These are phyloP conservation scores for Haemorhous mexicanus DNA, from an alignment of 2,113 vertebrate genomes.

Conservation along the genomic window DNA sequence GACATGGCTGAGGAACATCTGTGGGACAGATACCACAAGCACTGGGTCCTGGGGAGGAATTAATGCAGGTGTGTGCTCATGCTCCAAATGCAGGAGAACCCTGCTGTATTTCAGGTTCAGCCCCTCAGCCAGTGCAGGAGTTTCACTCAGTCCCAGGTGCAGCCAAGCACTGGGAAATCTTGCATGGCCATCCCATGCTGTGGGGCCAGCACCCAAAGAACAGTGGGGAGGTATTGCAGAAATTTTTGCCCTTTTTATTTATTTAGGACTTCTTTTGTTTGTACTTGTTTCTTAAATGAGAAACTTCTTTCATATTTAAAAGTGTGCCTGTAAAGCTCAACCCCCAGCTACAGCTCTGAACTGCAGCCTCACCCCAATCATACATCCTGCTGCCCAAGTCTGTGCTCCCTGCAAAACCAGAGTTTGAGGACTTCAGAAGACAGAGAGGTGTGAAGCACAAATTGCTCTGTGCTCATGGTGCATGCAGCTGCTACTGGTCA, in stretches of 20 bases:
- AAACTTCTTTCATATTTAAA: neutral
- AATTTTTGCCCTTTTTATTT: neutral
- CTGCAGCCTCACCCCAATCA: neutral
- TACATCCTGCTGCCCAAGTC: neutral
- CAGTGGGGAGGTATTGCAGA: neutral
- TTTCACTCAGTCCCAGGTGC: neutral
- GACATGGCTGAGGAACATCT: neutral
- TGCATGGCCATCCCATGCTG: accelerated
- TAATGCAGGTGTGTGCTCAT: neutral
- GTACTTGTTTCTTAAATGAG: neutral
- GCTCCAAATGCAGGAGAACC: accelerated
- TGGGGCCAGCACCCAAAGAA: neutral
- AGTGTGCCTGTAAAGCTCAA: neutral
- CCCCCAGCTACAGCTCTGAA: neutral
- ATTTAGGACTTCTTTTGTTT: neutral
- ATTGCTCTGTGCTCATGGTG: accelerated
- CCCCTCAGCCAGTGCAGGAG: too few relatives aligned
- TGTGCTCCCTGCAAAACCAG: neutral
- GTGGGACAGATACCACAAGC: neutral
- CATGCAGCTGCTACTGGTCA: neutral
- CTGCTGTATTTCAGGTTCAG: neutral
- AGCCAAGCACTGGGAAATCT: neutral
- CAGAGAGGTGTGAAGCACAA: neutral
- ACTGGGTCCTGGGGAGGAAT: neutral
- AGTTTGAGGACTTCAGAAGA: neutral